Evolutionary conservation across 2,113 vertebrate species (phyloP), one percentile per base, ranked within the genome.

Genomic region (Vanacampus margaritifer): DNA sequence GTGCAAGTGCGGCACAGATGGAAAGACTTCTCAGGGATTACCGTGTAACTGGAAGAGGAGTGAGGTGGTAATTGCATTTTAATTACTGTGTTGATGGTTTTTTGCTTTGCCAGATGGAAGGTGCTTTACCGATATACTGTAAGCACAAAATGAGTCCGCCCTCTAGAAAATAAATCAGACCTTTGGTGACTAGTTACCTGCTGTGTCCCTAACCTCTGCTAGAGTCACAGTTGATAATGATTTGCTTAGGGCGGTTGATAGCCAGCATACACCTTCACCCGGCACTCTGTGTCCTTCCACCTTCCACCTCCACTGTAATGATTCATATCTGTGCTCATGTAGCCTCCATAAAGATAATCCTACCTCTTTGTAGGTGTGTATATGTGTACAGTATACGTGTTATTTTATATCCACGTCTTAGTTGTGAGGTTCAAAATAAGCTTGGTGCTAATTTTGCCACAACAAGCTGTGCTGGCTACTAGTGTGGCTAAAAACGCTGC

Each of bases 21-120:
- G 93, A 96, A 95, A 93, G 92, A 92, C 93, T 90, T 93, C 94
- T 93, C 89, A 91, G 94, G 95, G 94, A 96, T 94, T 95, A 93
- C 84, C 61, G 92, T 92, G 89, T 85, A 88, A 86, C 86, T 86
- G 88, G 85, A 84, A 90, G 85, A 91, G 85, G 86, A 91, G 90
- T 85, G 92, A 93, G 93, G 93, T 93, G 92, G 93, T 95, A 96
- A 98, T 96, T 96, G 95, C 94, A 94, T 97, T 97, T 98, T 98
- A 97, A 98, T 98, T 96, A 95, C 93, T 93, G 93, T 93, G 91
- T 93, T 98, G 94, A 95, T 95, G 93, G 91, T 94, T 95, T 94
- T 84, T 90, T 91, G 90, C 92, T 91, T 88, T 93, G 94, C 92
- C 95, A 98, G 94, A 97, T 98, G 95, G 95, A 96, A 93, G 91